A percentile compares a stretch with the other conserved stretches of the same genome.
phyloP scores from a whole-genome alignment of 2,888 invertebrate species.

The Pocota personata region DNA sequence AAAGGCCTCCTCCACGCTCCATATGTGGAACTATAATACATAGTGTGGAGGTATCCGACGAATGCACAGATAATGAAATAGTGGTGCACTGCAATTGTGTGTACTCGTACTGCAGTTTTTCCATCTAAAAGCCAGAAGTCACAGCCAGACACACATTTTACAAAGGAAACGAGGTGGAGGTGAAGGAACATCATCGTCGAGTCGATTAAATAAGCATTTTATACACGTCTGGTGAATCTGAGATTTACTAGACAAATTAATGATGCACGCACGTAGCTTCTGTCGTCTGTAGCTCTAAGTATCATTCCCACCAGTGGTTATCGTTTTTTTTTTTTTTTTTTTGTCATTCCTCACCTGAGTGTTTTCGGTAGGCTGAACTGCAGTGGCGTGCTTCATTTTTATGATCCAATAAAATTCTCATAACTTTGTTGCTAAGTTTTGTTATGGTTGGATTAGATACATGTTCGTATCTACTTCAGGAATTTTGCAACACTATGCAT shows the following conservation, averaged over 20 bases:
- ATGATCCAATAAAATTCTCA: constrained; percentile 21
- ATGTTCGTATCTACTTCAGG: not conserved
- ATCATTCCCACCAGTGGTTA: constrained; percentile 52
- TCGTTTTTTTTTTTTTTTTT: constrained; percentile 6
- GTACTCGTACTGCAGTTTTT: constrained; percentile 17
- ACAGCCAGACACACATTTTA: constrained; percentile 43
- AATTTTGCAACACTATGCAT: not conserved
- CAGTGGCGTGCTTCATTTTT: constrained; percentile 59
- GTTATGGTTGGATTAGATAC: not conserved
- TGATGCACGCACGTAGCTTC: constrained; percentile 70
- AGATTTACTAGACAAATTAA: constrained; percentile 73
- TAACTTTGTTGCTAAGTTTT: not conserved
- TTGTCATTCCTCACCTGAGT: constrained; percentile 23
- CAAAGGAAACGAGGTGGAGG: not conserved
- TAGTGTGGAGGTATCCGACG: constrained; percentile 18
- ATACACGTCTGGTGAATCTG: constrained; percentile 70
- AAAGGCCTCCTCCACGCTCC: constrained; percentile 51
- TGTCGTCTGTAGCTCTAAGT: constrained; percentile 64
- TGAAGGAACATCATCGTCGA: constrained; percentile 52
- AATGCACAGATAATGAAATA: constrained; percentile 52
- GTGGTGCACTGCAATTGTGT: constrained; percentile 56
- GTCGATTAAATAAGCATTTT: constrained; percentile 71
- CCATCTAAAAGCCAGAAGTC: constrained; percentile 6
- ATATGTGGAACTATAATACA: constrained; percentile 34
- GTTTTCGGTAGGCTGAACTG: constrained; percentile 16